A percentile compares a stretch with the other conserved stretches of the same genome.
Evolutionary conservation across 2,797 vertebrate genomes (phyloP).

Genomic region (Tenualosa ilisha): DNA sequence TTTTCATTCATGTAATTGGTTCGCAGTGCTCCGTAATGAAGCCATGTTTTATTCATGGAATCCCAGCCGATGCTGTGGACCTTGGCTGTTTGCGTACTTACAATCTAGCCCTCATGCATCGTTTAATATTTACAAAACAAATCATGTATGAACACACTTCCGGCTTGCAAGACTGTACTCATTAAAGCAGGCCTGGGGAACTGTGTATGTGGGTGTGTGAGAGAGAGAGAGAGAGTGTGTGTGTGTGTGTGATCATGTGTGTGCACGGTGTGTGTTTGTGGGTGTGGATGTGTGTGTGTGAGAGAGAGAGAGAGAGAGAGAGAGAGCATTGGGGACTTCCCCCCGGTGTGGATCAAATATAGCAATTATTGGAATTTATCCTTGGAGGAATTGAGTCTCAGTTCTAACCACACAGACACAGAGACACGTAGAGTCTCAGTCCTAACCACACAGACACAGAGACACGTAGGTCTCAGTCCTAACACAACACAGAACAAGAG

Average conservation of each 20-base stretch:
- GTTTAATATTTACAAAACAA: constrained; percentile 41
- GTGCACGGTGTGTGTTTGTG: not conserved
- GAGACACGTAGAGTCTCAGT: no score
- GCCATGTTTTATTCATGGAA: not conserved
- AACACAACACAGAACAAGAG: no score
- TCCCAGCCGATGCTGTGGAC: not conserved
- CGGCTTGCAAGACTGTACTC: not conserved
- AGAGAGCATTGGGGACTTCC: not conserved
- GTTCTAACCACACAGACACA: no score
- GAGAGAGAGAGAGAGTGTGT: not conserved
- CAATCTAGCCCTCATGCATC: constrained; percentile 36
- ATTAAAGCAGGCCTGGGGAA: constrained; percentile 24
- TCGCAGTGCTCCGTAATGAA: not conserved
- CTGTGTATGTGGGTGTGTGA: not conserved
- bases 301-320: not conserved
- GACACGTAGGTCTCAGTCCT: no score
- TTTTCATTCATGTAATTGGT: not conserved
- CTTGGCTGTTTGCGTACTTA: constrained; percentile 14
- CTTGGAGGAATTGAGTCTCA: not conserved
- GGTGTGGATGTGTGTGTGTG: not conserved
- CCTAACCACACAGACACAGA: not conserved
- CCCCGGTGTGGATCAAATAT: constrained; percentile 22
- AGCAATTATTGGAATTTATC: not conserved
- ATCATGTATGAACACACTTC: constrained; percentile 27
- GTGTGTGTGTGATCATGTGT: not conserved